phyloP scores from a whole-genome alignment of 1,140 invertebrate genomes.

The Musca vetustissima region DNA sequence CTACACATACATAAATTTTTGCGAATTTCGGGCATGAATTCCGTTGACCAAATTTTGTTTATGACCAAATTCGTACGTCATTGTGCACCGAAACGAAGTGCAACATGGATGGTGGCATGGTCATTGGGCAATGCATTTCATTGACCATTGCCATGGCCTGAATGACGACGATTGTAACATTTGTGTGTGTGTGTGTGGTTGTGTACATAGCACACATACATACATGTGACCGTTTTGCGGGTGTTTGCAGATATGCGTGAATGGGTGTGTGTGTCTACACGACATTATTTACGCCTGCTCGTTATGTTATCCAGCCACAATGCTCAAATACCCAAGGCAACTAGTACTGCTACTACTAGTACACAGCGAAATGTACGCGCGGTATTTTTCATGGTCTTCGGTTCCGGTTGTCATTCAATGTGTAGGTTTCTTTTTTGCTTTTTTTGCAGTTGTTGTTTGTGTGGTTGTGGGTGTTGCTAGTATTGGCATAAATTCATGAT shows the following conservation, averaged over 20 bases:
- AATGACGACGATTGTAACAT: too few species aligned
- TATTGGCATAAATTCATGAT: too few species aligned
- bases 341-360: background rate
- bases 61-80: constrained; percentile 5
- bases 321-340: constrained; percentile 5
- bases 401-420: constrained; percentile 9
- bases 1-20: background rate
- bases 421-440: background rate
- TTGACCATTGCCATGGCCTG: too few species aligned
- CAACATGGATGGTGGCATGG: too few species aligned
- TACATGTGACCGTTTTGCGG: too few species aligned
- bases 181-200: too few species aligned
- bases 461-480: background rate
- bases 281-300: constrained; percentile 15
- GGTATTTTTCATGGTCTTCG: constrained; percentile 2
- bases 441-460: background rate
- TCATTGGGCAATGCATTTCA: too few species aligned
- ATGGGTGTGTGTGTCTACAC: background rate
- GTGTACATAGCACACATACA: too few species aligned
- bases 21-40: background rate
- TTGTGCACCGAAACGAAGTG: too few species aligned
- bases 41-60: constrained; percentile 23
- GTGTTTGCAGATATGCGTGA: too few species aligned
- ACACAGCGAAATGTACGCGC: background rate
- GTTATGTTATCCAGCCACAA: constrained; percentile 20